A percentile compares a stretch with the other conserved stretches of the same genome.
These are phyloP conservation scores for Engystomops pustulosus DNA, from an alignment of 2,113 vertebrate species.

Conservation along the genomic window DNA sequence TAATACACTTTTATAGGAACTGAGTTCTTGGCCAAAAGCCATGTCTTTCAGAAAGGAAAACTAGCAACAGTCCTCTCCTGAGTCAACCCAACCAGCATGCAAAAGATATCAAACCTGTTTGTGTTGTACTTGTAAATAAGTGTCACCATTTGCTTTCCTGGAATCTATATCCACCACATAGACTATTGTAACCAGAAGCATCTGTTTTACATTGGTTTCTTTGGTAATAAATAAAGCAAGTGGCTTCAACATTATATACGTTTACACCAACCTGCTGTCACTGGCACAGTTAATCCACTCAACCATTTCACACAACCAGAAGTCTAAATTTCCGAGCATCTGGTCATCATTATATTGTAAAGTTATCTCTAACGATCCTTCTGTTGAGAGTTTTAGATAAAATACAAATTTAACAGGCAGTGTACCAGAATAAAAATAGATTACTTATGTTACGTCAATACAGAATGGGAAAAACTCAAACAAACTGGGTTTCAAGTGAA, in stretches of 20 bases:
- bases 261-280: constrained; percentile 57
- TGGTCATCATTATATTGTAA: constrained; percentile 62
- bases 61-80: not conserved
- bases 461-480: constrained; percentile 20
- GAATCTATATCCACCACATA: constrained; percentile 37
- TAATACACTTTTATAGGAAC: too few species aligned
- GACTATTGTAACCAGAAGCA: constrained; percentile 51
- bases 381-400: constrained; percentile 53
- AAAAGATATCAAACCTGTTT: constrained; percentile 28
- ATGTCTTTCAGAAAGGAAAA: not conserved
- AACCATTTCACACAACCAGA: constrained; percentile 49
- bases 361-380: constrained; percentile 54
- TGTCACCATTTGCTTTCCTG: constrained; percentile 15
- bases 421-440: constrained; percentile 49
- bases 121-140: constrained; percentile 24
- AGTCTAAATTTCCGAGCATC: constrained; percentile 58
- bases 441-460: constrained; percentile 39
- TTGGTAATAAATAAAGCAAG: constrained; percentile 52
- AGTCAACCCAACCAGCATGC: constrained; percentile 27
- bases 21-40: not conserved
- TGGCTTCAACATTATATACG: constrained; percentile 49
- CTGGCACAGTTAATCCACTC: constrained; percentile 45
- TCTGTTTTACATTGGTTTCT: constrained; percentile 52
- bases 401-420: constrained; percentile 47
- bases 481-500: constrained; percentile 37